Conservation (phyloP, 2,113 vertebrate species). For the Sminthopsis crassicaudata region DNA sequence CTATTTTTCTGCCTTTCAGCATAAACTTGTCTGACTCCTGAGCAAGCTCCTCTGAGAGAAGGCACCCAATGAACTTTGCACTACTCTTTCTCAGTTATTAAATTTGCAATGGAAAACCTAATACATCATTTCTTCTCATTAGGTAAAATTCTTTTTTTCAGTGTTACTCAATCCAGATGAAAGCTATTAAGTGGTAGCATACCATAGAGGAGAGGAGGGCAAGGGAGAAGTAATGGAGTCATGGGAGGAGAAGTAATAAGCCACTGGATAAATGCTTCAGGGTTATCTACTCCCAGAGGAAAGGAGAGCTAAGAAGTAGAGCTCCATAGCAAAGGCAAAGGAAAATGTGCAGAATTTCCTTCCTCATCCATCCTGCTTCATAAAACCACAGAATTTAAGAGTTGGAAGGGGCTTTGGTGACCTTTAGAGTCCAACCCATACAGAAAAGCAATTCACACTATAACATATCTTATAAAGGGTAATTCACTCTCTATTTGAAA, state of each 20-base stretch:
- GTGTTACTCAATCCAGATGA: neutral
- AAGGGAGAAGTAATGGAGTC: neutral
- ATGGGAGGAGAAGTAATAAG: neutral
- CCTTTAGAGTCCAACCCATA: neutral
- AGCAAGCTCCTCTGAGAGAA: constrained; percentile 3
- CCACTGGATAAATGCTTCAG: constrained; percentile 19
- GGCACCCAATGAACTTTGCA: neutral
- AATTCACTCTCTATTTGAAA: neutral
- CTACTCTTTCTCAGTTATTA: constrained; percentile 23
- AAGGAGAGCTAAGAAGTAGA: neutral
- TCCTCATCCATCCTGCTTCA: neutral
- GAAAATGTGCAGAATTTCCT: neutral
- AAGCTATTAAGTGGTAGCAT: neutral
- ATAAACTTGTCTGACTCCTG: constrained; percentile 28
- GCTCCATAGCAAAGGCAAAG: neutral
- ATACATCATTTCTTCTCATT: constrained; percentile 20
- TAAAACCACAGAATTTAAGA: neutral
- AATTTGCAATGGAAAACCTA: constrained; percentile 8
- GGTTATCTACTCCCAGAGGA: neutral
- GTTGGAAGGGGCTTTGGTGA: neutral
- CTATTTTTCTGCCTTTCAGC: constrained; percentile 22
- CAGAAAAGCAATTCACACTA: neutral
- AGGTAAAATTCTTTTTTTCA: constrained; percentile 44
- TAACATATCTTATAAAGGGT: neutral
- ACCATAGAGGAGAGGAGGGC: neutral